Conservation (phyloP, 1,140 invertebrate genomes). For the Grapholita molesta region DNA sequence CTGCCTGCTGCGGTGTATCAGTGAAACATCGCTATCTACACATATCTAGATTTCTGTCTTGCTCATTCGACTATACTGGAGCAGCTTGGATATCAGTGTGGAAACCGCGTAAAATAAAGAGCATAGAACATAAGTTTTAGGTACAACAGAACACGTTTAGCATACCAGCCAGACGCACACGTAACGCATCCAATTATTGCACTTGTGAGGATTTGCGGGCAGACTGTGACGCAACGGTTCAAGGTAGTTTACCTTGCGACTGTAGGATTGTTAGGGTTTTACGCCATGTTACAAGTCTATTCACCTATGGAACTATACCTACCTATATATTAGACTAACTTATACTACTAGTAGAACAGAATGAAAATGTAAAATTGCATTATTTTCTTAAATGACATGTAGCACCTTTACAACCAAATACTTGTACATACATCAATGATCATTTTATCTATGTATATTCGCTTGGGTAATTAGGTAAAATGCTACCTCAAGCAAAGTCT, state of each 20-base stretch:
- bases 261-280: not conserved
- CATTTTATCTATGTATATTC: no score
- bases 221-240: slow-evolving; percentile 1
- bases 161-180: not conserved
- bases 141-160: not conserved
- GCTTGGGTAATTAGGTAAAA: not conserved
- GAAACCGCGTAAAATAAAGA: not conserved
- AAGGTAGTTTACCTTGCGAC: not conserved
- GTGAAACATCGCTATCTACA: no score
- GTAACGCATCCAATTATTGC: slow-evolving; percentile 13
- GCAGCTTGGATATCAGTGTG: not conserved
- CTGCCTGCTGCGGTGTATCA: no score
- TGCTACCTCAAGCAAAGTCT: not conserved
- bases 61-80: no score
- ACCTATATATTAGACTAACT: not conserved
- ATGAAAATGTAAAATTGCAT: no score
- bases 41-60: no score
- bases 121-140: not conserved
- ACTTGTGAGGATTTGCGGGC: not conserved
- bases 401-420: no score
- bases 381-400: no score
- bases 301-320: not conserved
- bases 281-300: not conserved
- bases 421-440: no score
- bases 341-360: no score